A percentile compares a stretch with the other conserved stretches of the same genome.
Evolutionary conservation across 1,140 invertebrate species (phyloP).

Genomic region (Elymnias hypermnestra): DNA sequence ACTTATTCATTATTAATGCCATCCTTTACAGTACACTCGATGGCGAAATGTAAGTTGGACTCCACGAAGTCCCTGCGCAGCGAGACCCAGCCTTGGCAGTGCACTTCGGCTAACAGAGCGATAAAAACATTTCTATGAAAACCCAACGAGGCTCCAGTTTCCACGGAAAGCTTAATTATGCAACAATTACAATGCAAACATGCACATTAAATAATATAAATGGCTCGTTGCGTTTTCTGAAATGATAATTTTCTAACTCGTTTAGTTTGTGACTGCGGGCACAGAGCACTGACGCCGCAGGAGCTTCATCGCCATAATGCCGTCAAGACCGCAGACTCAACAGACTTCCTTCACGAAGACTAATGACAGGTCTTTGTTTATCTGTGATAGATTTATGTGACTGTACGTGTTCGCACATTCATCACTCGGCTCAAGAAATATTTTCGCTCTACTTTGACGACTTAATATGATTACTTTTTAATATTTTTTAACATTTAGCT

Average conservation of each 20-base stretch:
- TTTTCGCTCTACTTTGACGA: no score
- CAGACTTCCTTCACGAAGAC: no score
- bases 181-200: slow-evolving; percentile 31
- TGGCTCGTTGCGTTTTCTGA: slow-evolving; percentile 22
- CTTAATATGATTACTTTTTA: no score
- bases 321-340: no score
- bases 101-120: slow-evolving; percentile 20
- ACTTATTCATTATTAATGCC: no score
- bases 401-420: no score
- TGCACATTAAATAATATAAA: slow-evolving; percentile 29
- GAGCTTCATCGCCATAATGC: slow-evolving; percentile 22
- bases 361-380: no score
- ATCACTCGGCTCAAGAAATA: no score
- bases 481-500: no score
- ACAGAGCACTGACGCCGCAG: slow-evolving; percentile 36
- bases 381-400: no score
- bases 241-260: slow-evolving; percentile 31
- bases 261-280: slow-evolving; percentile 17
- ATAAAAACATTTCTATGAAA: slow-evolving; percentile 27
- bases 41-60: no score
- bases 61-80: no score
- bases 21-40: neutral
- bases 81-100: slow-evolving; percentile 39
- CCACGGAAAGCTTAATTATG: slow-evolving; percentile 34
- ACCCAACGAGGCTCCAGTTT: slow-evolving; percentile 19